Conservation (phyloP, 2,888 invertebrate species). For the Philereme transversata region DNA sequence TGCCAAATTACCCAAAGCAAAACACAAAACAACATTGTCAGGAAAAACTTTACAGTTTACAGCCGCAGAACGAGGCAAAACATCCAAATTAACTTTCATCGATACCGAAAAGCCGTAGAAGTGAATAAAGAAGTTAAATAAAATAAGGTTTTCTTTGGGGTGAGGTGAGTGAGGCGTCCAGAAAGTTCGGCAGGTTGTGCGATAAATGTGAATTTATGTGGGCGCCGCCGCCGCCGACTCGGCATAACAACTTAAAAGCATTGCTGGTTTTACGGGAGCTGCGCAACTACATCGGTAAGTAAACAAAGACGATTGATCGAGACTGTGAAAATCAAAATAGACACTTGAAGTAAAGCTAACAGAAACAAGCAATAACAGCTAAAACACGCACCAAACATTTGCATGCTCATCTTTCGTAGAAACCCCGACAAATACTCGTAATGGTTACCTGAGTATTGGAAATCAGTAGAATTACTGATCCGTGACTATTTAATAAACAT, state of each 20-base stretch:
- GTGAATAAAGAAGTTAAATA: constrained; percentile 74
- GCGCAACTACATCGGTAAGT: constrained; percentile 19
- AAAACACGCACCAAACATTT: background rate
- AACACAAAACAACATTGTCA: background rate
- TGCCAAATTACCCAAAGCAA: background rate
- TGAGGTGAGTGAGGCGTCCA: constrained; percentile 70
- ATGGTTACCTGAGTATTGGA: background rate
- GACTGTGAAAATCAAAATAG: background rate
- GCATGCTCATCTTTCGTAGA: background rate
- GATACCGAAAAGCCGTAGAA: constrained; percentile 55
- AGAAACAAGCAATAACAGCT: background rate
- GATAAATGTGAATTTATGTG: constrained; percentile 79
- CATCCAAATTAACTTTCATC: constrained; percentile 61
- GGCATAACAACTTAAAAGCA: constrained; percentile 63
- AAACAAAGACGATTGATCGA: background rate
- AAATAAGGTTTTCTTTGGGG: constrained; percentile 68
- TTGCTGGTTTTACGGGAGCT: constrained; percentile 46
- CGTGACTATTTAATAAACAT: background rate
- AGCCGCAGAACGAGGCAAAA: constrained; percentile 30
- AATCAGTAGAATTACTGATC: background rate
- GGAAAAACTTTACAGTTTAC: constrained; percentile 13
- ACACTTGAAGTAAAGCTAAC: no score
- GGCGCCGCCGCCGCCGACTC: constrained; percentile 51
- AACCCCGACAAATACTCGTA: background rate
- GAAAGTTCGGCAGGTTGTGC: constrained; percentile 77